phyloP scores from a whole-genome alignment of 2,888 invertebrate genomes.

The Rhimphoctona megacephalus region DNA sequence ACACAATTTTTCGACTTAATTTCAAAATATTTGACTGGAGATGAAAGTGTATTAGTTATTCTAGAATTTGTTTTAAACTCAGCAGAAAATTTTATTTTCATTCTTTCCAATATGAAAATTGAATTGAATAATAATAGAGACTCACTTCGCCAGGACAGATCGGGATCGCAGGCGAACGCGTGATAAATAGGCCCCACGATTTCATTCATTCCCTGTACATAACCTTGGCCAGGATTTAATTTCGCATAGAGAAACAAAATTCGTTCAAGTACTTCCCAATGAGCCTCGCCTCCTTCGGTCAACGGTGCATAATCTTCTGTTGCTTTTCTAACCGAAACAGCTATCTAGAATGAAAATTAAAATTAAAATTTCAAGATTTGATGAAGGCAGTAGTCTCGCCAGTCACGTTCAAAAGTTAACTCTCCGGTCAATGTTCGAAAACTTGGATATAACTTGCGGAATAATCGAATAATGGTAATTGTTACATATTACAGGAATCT shows the following conservation, averaged over 20 bases:
- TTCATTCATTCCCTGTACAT: slow-evolving; percentile 99
- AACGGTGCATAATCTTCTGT: slow-evolving; percentile 93
- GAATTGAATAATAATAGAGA: slow-evolving; percentile 14
- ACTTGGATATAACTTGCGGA: too few relatives aligned
- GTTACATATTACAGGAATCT: too few relatives aligned
- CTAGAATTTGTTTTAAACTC: too few relatives aligned
- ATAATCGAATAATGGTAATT: too few relatives aligned
- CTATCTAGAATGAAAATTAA: slow-evolving; percentile 85
- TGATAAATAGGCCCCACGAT: slow-evolving; percentile 99
- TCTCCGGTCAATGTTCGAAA: too few relatives aligned
- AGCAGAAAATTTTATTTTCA: background rate
- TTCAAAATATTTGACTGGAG: too few relatives aligned
- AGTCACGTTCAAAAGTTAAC: too few relatives aligned
- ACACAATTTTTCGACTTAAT: too few relatives aligned
- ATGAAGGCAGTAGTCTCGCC: too few relatives aligned
- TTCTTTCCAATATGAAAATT: background rate
- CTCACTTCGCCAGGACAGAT: slow-evolving; percentile 91
- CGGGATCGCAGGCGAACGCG: slow-evolving; percentile 96
- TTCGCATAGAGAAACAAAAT: slow-evolving; percentile 99
- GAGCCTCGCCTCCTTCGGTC: slow-evolving; percentile 96
- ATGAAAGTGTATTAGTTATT: too few relatives aligned
- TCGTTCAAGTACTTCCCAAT: slow-evolving; percentile 99
- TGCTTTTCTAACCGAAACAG: slow-evolving; percentile 91
- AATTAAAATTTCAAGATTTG: background rate
- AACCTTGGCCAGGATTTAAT: slow-evolving; percentile 98